Base-by-base conservation (phyloP, 1,140 invertebrate species). In the Chionoecetes opilio region DNA sequence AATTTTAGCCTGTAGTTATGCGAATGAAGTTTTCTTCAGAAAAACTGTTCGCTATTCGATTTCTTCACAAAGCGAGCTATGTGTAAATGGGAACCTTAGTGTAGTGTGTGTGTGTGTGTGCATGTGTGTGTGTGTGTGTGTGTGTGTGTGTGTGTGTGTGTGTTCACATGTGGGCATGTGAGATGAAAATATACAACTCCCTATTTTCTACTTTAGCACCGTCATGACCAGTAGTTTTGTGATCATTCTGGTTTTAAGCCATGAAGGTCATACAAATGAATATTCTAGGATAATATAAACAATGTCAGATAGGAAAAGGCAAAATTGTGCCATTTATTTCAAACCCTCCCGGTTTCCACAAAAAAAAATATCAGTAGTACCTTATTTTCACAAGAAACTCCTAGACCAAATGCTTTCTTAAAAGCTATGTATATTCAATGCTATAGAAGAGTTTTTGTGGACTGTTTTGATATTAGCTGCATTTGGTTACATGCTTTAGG, bases 251-350 rank as follows among this genome's bases (percentile, higher is more conserved):
- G 11, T 2, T 53, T 14, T 75, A 75, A 75, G 21, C n/a, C 63
- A 75, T n/a, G 26, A 46, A 14, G 5, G 41, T n/a, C 46, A 53
- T 53, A 17, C 46, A 53, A 14, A 53, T 0, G 21, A 53, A 53
- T 53, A 53, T 53, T 75, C n/a, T 6, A n/a, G 63, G 63, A n/a
- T 1, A n/a, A 75, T 75, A n/a, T 26, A 75, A 75, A 75, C 63
- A 75, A n/a, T 75, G 63, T 5, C 63, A 75, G 63, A 75, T 75
- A 75, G 63, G 63, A 75, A 75, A 75, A 75, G 63, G 63, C 63
- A 75, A 75, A 75, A 75, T 75, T 75, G 63, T 75, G 63, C 63
- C 63, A 75, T 75, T 75, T 75, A 75, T 75, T 75, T 75, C 63
- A 75, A 75, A 6, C 63, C 63, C 63, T 75, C 63, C 63, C 63